Base-by-base conservation (phyloP, 23 tunicate species). In the Clavelina lepadiformis region DNA sequence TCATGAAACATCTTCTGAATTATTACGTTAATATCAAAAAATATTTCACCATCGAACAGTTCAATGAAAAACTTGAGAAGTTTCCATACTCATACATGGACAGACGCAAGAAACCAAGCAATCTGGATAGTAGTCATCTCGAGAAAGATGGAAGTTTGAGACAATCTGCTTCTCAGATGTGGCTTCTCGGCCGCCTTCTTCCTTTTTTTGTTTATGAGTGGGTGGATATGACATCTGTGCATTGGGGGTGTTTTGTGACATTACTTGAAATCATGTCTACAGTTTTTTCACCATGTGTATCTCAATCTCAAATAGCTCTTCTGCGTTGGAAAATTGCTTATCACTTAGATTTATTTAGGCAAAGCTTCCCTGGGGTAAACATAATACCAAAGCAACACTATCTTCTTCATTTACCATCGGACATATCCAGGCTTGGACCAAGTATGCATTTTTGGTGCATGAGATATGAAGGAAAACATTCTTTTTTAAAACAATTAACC, bases 161-260 rank as follows among this genome's bases (percentile, higher is more conserved):
- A 25, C 71, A 65, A 27, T 38, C 71, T 28, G 71, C 55, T 41
- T 65, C 55, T 20, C 71, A 65, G 19, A 65, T 44, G 71, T 62
- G 68, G 68, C 46, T 62, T 25, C 30, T 62, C 18, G 68, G 47
- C n/a, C 22, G 68, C 21, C 19, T 62, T 33, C 19, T 62, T 15
- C 68, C 68, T 2, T 28, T 62, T 3, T 33, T 62, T 33, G 35
- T 62, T 33, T 46, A 47, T 20, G 68, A 62, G 18, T 62, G 34
- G 34, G 25, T 62, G 3, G 46, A 62, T 62, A 20, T 33, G 4
- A 3, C 34, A 33, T 46, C 34, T 33, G 68, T 33, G 18, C 30
- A 3, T 62, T 62, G 68, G 68, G 8, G 3, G 21, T 62, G 68
- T 33, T 62, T 33, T 34, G 19, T 26, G 2, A 20, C 35, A 35